Evolutionary conservation across 1,140 invertebrate genomes (phyloP), one percentile per base, ranked within the genome.

Genomic region (Papilio glaucus): DNA sequence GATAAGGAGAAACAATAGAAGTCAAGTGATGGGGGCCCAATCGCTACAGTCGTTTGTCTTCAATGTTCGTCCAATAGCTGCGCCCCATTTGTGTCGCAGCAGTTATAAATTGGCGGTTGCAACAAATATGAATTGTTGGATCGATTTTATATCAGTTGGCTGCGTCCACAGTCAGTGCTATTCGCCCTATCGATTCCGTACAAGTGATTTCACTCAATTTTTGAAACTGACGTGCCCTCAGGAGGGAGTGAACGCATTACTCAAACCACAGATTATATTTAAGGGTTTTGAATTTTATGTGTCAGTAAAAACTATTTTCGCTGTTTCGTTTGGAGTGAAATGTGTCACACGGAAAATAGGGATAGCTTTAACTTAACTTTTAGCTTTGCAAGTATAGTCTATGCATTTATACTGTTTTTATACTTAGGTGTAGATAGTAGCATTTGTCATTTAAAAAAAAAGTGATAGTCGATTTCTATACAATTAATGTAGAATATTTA

Each of bases 141-240:
- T 82, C 73, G 78, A 77, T 81, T 80, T 79, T 79, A 77, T 77
- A 76, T 76, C 74, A 83, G 77, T 69, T 76, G 72, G 77, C 68
- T 80, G 77, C 65, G 79, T 77, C 77, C 49, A 71, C 74, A 72
- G 74, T 77, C 39, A 77, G 73, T 76, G 49, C 57, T 60, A 75
- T 77, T 77, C 63, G 85, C 80, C 87, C 87, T 88, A 90, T 91
- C 88, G 88, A 90, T 91, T 82, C 80, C 87, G 77, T 86, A 90
- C 87, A 91, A 90, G 90, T 86, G 86, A 92, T 90, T 92, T 90
- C 90, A 90, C 88, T 90, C 88, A 89, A 92, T 91, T 90, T 91
- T 91, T 90, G 86, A 91, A 90, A 89, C 85, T 90, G 88, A 91
- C 88, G 83, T 85, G 78, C 90, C 90, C 88, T 86, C 79, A 77